Conservation (phyloP, 2,797 vertebrate genomes). For the Premnoplex brunnescens region DNA sequence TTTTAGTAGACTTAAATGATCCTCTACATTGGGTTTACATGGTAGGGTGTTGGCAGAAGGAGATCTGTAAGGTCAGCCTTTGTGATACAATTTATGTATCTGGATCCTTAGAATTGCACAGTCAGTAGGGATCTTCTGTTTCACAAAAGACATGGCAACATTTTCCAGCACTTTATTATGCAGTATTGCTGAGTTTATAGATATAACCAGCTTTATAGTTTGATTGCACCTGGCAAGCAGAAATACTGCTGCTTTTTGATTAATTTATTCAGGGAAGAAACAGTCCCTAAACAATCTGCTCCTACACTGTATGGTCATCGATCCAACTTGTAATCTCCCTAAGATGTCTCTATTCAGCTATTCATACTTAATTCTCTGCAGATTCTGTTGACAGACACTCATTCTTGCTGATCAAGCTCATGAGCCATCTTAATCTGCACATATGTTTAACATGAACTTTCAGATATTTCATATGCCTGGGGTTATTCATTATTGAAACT, state of each 20-base stretch:
- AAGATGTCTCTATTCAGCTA: neutral
- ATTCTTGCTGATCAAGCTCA: neutral
- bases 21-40: neutral
- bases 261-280: neutral
- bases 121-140: neutral
- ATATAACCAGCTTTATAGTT: neutral
- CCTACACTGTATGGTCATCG: neutral
- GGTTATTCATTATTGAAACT: neutral
- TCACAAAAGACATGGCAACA: neutral
- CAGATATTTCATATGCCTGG: neutral
- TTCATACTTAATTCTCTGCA: neutral
- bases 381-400: neutral
- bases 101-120: neutral
- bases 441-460: neutral
- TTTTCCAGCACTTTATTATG: neutral
- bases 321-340: neutral
- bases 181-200: neutral
- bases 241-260: neutral
- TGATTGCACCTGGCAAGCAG: neutral
- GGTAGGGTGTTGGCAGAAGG: neutral
- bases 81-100: neutral
- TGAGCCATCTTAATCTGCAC: neutral
- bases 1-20: neutral
- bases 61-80: rapidly evolving
- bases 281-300: neutral